A percentile compares a stretch with the other conserved stretches of the same genome.
Evolutionary conservation across 2,888 invertebrate species (phyloP).

Genomic region (Galerucella nymphaeae): DNA sequence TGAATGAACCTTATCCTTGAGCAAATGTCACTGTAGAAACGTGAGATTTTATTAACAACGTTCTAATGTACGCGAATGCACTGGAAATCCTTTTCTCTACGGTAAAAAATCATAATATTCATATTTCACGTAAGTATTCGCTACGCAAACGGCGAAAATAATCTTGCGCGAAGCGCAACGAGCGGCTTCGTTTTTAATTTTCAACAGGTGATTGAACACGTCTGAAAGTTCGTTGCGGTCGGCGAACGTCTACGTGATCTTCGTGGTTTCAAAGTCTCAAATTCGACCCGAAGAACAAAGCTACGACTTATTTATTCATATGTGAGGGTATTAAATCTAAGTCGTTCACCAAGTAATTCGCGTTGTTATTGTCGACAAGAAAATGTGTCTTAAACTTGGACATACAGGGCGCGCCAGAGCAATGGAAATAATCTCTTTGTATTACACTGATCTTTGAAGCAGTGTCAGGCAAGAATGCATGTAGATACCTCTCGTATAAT

Average conservation of each 20-base stretch:
- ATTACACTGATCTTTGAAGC: no score
- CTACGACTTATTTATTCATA: conserved; percentile 1
- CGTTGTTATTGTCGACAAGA: no score
- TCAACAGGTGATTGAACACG: conserved; percentile 21
- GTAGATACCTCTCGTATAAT: no score
- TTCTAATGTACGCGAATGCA: background rate
- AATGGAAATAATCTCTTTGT: no score
- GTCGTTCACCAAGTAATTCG: background rate
- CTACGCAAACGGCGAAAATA: conserved; percentile 2
- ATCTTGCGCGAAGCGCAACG: background rate
- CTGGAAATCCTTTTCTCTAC: background rate
- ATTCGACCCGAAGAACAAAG: background rate
- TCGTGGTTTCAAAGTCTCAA: background rate
- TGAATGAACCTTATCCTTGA: no score
- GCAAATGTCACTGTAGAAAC: no score
- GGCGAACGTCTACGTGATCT: background rate
- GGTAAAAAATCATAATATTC: background rate
- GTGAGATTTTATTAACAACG: background rate
- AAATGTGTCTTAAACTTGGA: no score
- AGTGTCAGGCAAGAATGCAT: no score
- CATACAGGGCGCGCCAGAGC: no score
- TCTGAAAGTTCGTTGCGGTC: background rate
- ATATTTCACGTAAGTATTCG: conserved; percentile 5
- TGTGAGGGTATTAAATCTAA: background rate
- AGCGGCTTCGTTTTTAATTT: conserved; percentile 17